Percentiles rank a stretch among this genome's conserved stretches.
Conservation (phyloP, 64 coral and sea anemone species). For the Montipora foliosa region DNA sequence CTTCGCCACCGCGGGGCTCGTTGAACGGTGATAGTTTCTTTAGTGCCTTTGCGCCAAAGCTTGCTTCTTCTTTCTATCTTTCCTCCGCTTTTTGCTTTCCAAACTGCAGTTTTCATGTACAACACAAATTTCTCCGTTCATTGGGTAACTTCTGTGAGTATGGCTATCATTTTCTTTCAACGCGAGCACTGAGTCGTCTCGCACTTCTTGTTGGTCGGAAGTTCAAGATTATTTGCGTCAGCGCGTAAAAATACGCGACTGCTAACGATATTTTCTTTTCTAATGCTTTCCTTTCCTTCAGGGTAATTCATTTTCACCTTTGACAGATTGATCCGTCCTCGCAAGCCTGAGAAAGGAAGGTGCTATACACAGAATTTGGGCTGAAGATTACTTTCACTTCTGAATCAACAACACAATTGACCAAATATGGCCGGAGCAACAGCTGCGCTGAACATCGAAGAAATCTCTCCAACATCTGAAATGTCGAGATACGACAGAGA, state of each 20-base stretch:
- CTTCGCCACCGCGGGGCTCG: slow-evolving; percentile 38
- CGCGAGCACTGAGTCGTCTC: slow-evolving; percentile 10
- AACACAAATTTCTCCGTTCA: slow-evolving; percentile 8
- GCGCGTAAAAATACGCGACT: slow-evolving; percentile 23
- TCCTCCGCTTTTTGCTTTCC: slow-evolving; percentile 35
- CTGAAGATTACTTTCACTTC: slow-evolving; percentile 24
- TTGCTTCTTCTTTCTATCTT: slow-evolving; percentile 45
- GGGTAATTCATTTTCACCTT: neutral
- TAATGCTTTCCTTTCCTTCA: slow-evolving; percentile 22
- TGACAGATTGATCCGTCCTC: neutral
- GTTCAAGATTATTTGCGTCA: slow-evolving; percentile 3
- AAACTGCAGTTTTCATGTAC: slow-evolving; percentile 27
- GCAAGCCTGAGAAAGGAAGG: neutral
- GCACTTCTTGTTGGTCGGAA: neutral
- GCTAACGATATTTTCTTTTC: neutral
- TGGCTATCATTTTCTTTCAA: neutral
- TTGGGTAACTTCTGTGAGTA: slow-evolving; percentile 38
- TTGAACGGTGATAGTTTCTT: slow-evolving; percentile 33
- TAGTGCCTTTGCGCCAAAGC: slow-evolving; percentile 54
- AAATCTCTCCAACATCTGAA: slow-evolving; percentile 69
- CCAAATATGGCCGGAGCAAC: slow-evolving; percentile 94
- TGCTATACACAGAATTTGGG: neutral
- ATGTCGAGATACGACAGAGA: slow-evolving; percentile 79
- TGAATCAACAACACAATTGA: neutral
- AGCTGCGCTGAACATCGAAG: slow-evolving; percentile 87